phyloP scores from a whole-genome alignment of 2,888 invertebrate genomes.

The Chymomyza procnemis region DNA sequence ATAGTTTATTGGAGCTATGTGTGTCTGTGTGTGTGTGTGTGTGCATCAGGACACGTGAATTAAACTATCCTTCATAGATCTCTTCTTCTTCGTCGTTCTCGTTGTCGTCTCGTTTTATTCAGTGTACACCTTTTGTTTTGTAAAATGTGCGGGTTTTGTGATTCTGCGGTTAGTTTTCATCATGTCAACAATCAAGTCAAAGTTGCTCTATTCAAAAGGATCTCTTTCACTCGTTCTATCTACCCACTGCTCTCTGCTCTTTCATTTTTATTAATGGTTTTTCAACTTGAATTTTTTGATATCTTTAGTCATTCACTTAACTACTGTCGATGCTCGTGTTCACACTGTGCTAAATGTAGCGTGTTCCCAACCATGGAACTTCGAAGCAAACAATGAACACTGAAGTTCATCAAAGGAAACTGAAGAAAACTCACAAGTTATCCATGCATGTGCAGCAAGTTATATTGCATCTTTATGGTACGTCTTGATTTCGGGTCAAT shows the following conservation, averaged over 20 bases:
- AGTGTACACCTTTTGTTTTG: constrained; percentile 23
- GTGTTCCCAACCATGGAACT: constrained; percentile 25
- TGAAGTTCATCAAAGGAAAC: background rate
- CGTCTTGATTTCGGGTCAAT: too few relatives aligned
- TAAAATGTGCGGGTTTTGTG: constrained; percentile 36
- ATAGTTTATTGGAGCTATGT: constrained; percentile 48
- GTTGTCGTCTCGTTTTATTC: background rate
- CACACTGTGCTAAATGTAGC: constrained; percentile 66
- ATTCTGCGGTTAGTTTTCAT: constrained; percentile 65
- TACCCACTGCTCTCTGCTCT: background rate
- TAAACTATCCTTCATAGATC: constrained; percentile 35
- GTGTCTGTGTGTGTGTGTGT: background rate
- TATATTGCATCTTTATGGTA: too few relatives aligned
- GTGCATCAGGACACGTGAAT: constrained; percentile 15
- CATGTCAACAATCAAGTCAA: constrained; percentile 68
- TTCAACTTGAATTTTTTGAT: background rate
- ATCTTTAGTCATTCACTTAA: constrained; percentile 56
- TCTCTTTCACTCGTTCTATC: background rate
- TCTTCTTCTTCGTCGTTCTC: background rate
- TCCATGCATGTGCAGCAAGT: too few relatives aligned
- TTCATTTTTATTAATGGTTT: constrained; percentile 41
- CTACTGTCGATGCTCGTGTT: constrained; percentile 41
- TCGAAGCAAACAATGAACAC: background rate
- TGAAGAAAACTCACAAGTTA: background rate
- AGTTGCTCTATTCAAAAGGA: constrained; percentile 19